phyloP scores from a whole-genome alignment of 2,797 vertebrate species.

The Decapterus maruadsi region DNA sequence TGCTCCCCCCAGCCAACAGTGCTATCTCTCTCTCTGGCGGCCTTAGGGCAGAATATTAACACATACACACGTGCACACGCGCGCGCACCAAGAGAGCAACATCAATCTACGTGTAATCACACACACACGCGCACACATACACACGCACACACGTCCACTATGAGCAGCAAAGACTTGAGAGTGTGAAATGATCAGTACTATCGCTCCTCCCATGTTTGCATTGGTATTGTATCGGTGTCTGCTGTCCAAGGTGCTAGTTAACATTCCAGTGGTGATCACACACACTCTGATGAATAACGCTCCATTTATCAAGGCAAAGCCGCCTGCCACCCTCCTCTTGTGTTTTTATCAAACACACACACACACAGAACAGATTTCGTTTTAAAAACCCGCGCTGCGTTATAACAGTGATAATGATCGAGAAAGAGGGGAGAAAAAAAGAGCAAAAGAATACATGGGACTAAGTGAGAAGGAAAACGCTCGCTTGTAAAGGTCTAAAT shows the following conservation, averaged over 20 bases:
- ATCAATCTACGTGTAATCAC: constrained; percentile 54
- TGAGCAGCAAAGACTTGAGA: constrained; percentile 33
- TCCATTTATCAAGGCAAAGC: constrained; percentile 81
- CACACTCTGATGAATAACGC: constrained; percentile 81
- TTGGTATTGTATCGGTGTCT: constrained; percentile 54
- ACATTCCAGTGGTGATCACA: constrained; percentile 85
- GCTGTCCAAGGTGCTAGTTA: constrained; percentile 85
- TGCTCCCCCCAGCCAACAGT: constrained; percentile 66
- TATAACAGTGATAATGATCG: not conserved
- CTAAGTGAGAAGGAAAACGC: not conserved
- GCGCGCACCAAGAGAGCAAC: constrained; percentile 37
- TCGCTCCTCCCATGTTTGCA: constrained; percentile 58
- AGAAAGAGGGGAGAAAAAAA: not conserved
- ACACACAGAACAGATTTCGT: constrained; percentile 13
- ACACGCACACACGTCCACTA: constrained; percentile 1
- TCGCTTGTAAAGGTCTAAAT: constrained; percentile 44
- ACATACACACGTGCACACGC: constrained; percentile 35
- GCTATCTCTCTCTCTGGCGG: constrained; percentile 46
- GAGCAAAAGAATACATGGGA: not conserved
- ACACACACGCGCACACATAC: constrained; percentile 23
- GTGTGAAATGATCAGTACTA: constrained; percentile 34
- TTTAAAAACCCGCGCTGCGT: not conserved
- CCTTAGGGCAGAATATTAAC: constrained; percentile 77
- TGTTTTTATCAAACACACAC: constrained; percentile 19
- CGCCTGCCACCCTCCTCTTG: constrained; percentile 62